Evolutionary conservation across 2,888 invertebrate genomes (phyloP), one percentile per base, ranked within the genome.

Genomic region (Palloptera scutellata): DNA sequence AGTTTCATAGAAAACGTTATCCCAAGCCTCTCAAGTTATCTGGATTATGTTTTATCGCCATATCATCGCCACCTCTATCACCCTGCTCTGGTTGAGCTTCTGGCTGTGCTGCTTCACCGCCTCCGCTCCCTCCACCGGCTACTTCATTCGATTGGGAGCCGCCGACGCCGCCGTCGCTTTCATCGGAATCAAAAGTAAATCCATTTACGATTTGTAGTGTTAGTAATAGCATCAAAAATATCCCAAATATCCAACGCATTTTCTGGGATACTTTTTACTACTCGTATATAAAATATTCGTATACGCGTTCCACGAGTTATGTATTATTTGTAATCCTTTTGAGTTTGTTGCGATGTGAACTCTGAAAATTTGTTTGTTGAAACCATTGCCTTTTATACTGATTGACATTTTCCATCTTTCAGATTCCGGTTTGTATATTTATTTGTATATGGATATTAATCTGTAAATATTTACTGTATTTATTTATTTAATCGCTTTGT

Each of bases 351-450:
- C 30, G 51, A 51, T 12, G 1, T 58, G 30, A 54, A 45, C 58
- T 66, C 61, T 69, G 55, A 61, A 63, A 20, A 51, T 57, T 55
- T 41, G n/a, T 19, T 48, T 65, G 58, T 11, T 17, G 42, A 30
- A 43, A 20, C 30, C 12, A 3, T n/a, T 12, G 42, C 15, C 61
- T 67, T 69, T 67, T 64, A 67, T 69, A 61, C 53, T 52, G 43
- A 30, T 30, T 30, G 30, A 30, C 30, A 30, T 30, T 30, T 4
- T 30, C 30, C n/a, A n/a, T n/a, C n/a, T n/a, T n/a, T 4, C 30
- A 30, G 30, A 30, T 30, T 30, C 30, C 30, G 30, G 30, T 30
- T 30, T 30, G 6, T 30, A 30, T 30, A 30, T 30, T 30, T 30
- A n/a, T 30, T 30, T 30, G 6, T 30, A 30, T 30, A 30, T 6